A percentile compares a stretch with the other conserved stretches of the same genome.
phyloP scores from a whole-genome alignment of 2,888 invertebrate species.

The Noctua comes region DNA sequence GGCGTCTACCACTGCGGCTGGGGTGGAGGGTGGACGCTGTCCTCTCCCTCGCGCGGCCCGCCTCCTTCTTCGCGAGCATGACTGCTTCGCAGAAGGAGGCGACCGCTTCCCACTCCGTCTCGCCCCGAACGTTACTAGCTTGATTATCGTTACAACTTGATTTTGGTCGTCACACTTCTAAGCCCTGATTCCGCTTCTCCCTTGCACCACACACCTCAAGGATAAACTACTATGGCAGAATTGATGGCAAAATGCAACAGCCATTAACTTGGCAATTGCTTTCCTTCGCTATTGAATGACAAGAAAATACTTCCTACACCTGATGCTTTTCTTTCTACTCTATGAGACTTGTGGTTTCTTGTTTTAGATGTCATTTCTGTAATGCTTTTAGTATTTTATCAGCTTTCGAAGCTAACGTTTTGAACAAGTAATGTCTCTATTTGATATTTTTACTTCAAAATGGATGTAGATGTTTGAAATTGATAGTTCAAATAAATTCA shows the following conservation, averaged over 20 bases:
- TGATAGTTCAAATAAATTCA: not conserved
- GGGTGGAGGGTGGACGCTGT: too few relatives aligned
- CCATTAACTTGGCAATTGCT: slow-evolving; percentile 57
- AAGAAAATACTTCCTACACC: slow-evolving; percentile 46
- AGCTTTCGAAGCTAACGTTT: not conserved
- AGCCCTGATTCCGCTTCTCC: not conserved
- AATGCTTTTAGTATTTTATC: not conserved
- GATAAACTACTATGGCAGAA: slow-evolving; percentile 66
- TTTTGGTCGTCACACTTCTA: not conserved
- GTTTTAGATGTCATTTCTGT: slow-evolving; percentile 17
- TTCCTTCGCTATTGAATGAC: slow-evolving; percentile 50
- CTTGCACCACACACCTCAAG: slow-evolving; percentile 47
- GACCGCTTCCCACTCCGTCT: too few relatives aligned
- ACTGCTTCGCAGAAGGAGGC: too few relatives aligned
- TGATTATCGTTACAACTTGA: not conserved
- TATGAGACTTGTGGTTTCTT: slow-evolving; percentile 12
- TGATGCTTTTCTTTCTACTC: slow-evolving; percentile 35
- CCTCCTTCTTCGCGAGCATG: too few relatives aligned
- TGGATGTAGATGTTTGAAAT: not conserved
- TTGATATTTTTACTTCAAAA: not conserved
- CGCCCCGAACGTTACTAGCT: not conserved
- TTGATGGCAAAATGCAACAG: slow-evolving; percentile 69
- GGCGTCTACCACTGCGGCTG: too few relatives aligned
- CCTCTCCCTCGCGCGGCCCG: too few relatives aligned
- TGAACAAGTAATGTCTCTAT: not conserved